Evolutionary conservation across 2,797 vertebrate species (phyloP), one percentile per base, ranked within the genome.

Genomic region (Paratrypauchen microcephalus): DNA sequence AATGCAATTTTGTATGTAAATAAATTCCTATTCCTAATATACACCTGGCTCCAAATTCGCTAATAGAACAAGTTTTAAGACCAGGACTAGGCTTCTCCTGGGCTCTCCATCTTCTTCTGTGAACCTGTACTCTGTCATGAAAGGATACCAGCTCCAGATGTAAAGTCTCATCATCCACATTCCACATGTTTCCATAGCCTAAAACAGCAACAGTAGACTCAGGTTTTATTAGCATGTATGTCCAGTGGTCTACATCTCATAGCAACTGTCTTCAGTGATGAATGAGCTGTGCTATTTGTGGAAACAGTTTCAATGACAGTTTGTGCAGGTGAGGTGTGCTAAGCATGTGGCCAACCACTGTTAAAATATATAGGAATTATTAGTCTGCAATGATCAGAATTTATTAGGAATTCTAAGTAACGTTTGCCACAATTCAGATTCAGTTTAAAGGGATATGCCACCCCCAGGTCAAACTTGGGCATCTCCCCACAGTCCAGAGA

Each of bases 141-240:
- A 52, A 3, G 21, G 16, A 26, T 50, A 28, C 19, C 28, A 52
- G 18, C 18, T 52, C 18, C 63, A 32, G 47, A 30, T 52, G 24
- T 48, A 41, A 64, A 21, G 32, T 19, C 36, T 64, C 23, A 26
- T 30, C 28, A 47, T 48, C 23, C 41, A 64, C 36, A 28, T 50
- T 65, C 45, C 63, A 52, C 45, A 52, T 65, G 63, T 65, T 30
- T 65, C 63, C 23, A 50, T 19, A n/a, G 50, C 18, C 63, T 19
- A 19, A 65, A 65, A 47, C 41, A 26, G 26, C 63, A 65, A 19
- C 24, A 65, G 16, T 9, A 16, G 7, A 12, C 59, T 61, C 32
- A 61, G 11, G 8, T 41, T 28, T 65, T 30, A 5, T 30, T 65
- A 11, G 45, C 23, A 13, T 24, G 15, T 47, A 4, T 15, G 18